Evolutionary conservation across 2,797 vertebrate genomes (phyloP).

Genomic region (Enteromius treurensis): DNA sequence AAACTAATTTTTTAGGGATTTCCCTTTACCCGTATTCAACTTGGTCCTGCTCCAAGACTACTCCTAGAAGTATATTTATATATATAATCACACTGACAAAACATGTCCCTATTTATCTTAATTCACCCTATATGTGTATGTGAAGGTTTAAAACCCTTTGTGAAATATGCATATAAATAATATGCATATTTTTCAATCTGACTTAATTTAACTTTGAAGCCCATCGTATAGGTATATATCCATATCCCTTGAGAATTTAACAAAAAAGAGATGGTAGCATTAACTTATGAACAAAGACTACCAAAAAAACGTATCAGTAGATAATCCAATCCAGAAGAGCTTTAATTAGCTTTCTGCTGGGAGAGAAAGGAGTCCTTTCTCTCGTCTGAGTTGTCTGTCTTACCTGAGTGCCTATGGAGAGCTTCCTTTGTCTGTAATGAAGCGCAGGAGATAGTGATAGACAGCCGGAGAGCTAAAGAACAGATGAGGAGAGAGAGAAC

Average conservation of each 20-base stretch:
- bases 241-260: not conserved
- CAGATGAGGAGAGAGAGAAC: constrained; percentile 75
- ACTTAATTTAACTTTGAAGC: not conserved
- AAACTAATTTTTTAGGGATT: too few relatives aligned
- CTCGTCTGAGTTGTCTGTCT: constrained; percentile 64
- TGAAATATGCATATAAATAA: not conserved
- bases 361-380: constrained; percentile 63
- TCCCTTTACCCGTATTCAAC: not conserved
- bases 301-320: not conserved
- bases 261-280: not conserved
- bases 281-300: not conserved
- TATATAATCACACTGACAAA: not conserved
- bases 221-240: too few relatives aligned
- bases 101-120: not conserved
- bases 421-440: constrained; percentile 70
- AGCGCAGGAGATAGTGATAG: constrained; percentile 68
- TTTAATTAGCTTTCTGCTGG: constrained; percentile 14
- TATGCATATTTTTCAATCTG: not conserved
- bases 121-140: not conserved
- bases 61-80: not conserved
- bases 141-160: not conserved
- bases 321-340: constrained; percentile 14
- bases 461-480: constrained; percentile 62
- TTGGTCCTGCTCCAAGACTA: not conserved
- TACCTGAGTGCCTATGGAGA: constrained; percentile 77